Evolutionary conservation across 2,888 invertebrate genomes (phyloP), one percentile per base, ranked within the genome.

Genomic region (Lycia hirtaria): DNA sequence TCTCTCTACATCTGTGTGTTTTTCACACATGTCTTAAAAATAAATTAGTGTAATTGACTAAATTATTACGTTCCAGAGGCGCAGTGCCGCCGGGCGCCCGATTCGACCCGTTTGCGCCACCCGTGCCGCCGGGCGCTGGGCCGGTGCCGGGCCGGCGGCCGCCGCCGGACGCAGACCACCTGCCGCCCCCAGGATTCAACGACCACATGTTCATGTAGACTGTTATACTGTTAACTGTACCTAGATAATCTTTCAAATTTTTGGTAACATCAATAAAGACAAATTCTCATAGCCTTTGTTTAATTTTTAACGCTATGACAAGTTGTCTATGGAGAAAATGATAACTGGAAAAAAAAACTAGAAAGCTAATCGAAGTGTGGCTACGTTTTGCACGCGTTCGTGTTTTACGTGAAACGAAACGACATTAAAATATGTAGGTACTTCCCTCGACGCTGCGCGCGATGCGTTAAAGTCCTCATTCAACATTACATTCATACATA

Each of bases 71-170:
- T 41, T 17, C 5, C 41, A 95, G 95, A 70, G 90, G 91, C 3
- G 80, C 89, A 10, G 89, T 92, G 9, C 96, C 96, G 1, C 96
- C 96, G 0, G 96, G 96, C 10, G 96, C 97, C 2, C 93, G 97
- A 53, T 98, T 96, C 81, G 97, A 98, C 88, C 98, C 97, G 0
- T 96, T 97, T 78, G 97, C 97, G 63, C 87, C 81, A 35, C 87
- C 91, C 2, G 89, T 90, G 0, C 95, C 95, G 17, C 97, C 97
- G 0, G 93, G 93, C 10, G 93, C 93, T 7, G 92, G 85, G 5
- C 90, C 88, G 5, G 73, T 89, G 60, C 87, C 87, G 0, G 82
- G 83, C 56, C 81, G 87, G 9, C 70, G 92, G 80, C 87, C 91
- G 2, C 90, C 91, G 0, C 95, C 95, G 0, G 96, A 95, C 74